Base-by-base conservation (phyloP, 2,113 vertebrate species). In the Chaenogobius annularis region DNA sequence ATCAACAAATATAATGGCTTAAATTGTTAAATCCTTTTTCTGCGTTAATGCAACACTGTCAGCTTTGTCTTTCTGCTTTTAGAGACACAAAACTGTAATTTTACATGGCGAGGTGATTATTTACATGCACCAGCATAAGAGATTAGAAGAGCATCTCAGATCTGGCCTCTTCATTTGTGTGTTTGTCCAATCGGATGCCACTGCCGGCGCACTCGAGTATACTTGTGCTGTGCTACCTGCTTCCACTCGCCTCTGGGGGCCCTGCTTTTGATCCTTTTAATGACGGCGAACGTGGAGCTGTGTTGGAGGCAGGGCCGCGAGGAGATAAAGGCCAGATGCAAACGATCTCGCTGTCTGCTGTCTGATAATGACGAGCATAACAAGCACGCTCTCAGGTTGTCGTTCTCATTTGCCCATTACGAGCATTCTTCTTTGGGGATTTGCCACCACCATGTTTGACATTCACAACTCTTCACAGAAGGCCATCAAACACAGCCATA, bases 321-420 rank as follows among this genome's bases (percentile, higher is more conserved):
- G 61, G 75, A 73, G 78, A 84, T 79, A 84, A 89, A 82, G 83
- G 83, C 78, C 83, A 85, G 68, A 69, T 40, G 1, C 82, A 82
- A 83, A 87, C 84, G 81, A 67, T 79, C 74, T 76, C 75, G 68
- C 72, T 46, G 76, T 78, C 83, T 67, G 75, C 75, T 64, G 73
- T 83, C 80, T 85, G 81, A 86, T 92, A 87, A 88, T 77, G 84
- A 84, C 79, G 65, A 75, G 71, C 75, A 77, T 83, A 88, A 90
- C 73, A 58, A 89, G 75, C 65, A 78, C 69, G 78, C 77, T 85
- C 85, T 85, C 79, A 83, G 79, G 73, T 81, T 84, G 73, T 83
- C 79, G 7, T 74, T 81, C 78, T 86, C 83, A 70, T 85, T 86
- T 88, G 67, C 80, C 74, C 83, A 80, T 89, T 83, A 88, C 79